A percentile compares a stretch with the other conserved stretches of the same genome.
Evolutionary conservation across 2,113 vertebrate species (phyloP).

Genomic region (Anarrhichthys ocellatus): DNA sequence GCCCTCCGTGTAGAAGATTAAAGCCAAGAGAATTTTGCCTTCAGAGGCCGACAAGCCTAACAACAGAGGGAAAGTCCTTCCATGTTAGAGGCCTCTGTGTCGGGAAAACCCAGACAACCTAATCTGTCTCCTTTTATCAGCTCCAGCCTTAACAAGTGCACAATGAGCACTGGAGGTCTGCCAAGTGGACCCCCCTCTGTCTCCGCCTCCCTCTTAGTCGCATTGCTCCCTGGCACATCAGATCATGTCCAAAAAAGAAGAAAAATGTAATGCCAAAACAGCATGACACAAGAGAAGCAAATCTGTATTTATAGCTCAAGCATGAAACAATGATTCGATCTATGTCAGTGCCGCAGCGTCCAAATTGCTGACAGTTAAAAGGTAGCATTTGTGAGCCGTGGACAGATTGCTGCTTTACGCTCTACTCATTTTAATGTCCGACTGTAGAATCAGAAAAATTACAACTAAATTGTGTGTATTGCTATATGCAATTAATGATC

Average conservation of each 20-base stretch:
- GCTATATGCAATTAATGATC: not conserved
- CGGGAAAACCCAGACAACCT: conserved; percentile 20
- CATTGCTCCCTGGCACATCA: not conserved
- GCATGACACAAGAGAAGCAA: not conserved
- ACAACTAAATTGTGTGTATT: not conserved
- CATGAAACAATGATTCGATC: conserved; percentile 7
- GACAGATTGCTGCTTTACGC: conserved; percentile 4
- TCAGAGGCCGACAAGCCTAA: not conserved
- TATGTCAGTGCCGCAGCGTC: not conserved
- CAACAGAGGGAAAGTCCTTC: not conserved
- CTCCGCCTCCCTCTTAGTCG: conserved; percentile 13
- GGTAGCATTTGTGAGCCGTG: not conserved
- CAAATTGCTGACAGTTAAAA: not conserved
- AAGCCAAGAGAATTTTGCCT: conserved; percentile 12
- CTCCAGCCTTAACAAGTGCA: conserved; percentile 15
- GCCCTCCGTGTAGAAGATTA: not conserved
- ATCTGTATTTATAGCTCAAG: not conserved
- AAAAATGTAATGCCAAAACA: not conserved
- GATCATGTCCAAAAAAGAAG: not conserved
- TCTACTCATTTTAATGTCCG: not conserved
- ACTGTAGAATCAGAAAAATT: conserved; percentile 9
- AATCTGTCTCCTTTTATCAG: conserved; percentile 38
- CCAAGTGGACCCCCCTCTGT: conserved; percentile 4
- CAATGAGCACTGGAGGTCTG: conserved; percentile 14
- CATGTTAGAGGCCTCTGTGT: conserved; percentile 9